Base-by-base conservation (phyloP, 2,113 vertebrate genomes). In the Syrmaticus mikado region DNA sequence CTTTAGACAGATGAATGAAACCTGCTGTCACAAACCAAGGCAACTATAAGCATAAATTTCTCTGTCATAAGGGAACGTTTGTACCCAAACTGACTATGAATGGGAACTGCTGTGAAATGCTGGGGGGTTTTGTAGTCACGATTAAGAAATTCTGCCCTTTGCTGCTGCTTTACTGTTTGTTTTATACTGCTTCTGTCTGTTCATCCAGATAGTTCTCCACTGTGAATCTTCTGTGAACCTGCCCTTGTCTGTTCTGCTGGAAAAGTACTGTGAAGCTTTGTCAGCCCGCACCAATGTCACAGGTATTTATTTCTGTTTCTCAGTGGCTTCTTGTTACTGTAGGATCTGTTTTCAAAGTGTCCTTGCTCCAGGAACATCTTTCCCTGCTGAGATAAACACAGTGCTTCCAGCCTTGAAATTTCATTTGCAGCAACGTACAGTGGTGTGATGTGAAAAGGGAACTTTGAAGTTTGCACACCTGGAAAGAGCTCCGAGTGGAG, bases 201-300 rank as follows among this genome's bases (percentile, higher is more conserved):
- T 82, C 74, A 20, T 87, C 13, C 90, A 98, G 98, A 94, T 97
- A 61, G 94, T 93, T 72, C 88, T 96, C 28, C 95, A 82, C 76
- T 97, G 97, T 91, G 96, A 97, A 64, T 95, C 95, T 67, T 84
- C 95, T 15, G 89, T 94, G 64, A 96, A 91, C 76, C 87, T 96
- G 22, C 93, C 97, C 67, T 86, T 97, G 70, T 94, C 96, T 50
- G 89, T 87, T 41, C 96, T 98, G 16, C 97, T 97, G 91, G 96
- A 97, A 91, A 97, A 85, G 52, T 97, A 98, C 95, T 98, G 97
- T 41, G 95, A 98, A 93, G 97, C 94, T 41, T 84, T 98, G 61
- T 97, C 96, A 55, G 89, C 92, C 52, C 90, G 74, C 77, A 70
- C 91, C 91, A 98, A 98, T 78, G 87, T 97, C 87, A 98, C 97